Conservation (phyloP, 2,888 invertebrate species). For the Mamestra brassicae region DNA sequence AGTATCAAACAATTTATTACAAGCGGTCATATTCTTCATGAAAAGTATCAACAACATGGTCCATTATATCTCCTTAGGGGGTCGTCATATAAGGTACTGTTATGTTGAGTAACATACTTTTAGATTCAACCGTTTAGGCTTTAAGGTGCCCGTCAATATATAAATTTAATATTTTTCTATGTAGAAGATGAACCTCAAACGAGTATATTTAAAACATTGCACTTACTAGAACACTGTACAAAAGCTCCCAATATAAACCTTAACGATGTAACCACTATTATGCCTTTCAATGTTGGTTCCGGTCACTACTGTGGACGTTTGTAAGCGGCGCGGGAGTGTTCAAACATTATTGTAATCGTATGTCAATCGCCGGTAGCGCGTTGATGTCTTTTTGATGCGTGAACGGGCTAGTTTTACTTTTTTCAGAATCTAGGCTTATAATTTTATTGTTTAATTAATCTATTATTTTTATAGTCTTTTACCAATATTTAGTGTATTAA, state of each 20-base stretch:
- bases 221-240: background rate
- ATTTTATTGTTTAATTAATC: background rate
- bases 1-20: background rate
- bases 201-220: no score
- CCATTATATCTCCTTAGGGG: no score
- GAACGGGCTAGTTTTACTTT: constrained; percentile 13
- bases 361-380: constrained; percentile 64
- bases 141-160: background rate
- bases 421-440: background rate
- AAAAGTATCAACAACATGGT: background rate
- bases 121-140: background rate
- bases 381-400: constrained; percentile 83
- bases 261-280: constrained; percentile 6
- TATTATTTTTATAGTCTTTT: background rate
- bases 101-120: background rate
- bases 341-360: constrained; percentile 9
- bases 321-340: constrained; percentile 4
- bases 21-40: background rate
- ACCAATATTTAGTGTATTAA: no score
- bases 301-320: constrained; percentile 21
- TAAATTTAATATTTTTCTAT: background rate
- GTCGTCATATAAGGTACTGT: background rate
- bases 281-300: constrained; percentile 29
- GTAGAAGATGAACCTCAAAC: background rate
- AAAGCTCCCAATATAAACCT: background rate